Conservation (phyloP, 2,888 invertebrate species). For the Crepidodera aurea region DNA sequence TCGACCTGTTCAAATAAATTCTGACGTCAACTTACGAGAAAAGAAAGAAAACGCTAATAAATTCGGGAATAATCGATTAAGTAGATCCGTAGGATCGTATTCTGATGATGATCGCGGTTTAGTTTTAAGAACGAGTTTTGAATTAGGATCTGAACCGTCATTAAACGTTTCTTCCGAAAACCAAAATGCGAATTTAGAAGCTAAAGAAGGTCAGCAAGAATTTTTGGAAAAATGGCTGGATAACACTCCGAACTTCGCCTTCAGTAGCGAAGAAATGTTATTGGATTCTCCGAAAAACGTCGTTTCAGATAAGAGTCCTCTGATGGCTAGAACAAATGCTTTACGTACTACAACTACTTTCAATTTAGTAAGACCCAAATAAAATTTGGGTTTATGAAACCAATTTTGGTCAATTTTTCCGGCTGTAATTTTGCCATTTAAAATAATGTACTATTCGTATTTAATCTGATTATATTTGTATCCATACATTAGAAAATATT, state of each 20-base stretch:
- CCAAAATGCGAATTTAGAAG: not conserved
- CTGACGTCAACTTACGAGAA: constrained; percentile 31
- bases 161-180: constrained; percentile 22
- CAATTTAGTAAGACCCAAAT: constrained; percentile 59
- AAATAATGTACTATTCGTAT: not conserved
- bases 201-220: constrained; percentile 44
- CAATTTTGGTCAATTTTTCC: constrained; percentile 33
- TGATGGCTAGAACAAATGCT: constrained; percentile 58
- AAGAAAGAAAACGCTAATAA: constrained; percentile 1
- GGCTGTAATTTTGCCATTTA: constrained; percentile 10
- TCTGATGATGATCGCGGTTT: constrained; percentile 47
- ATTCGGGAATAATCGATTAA: constrained; percentile 43
- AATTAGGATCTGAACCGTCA: constrained; percentile 52
- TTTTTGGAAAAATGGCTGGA: constrained; percentile 54
- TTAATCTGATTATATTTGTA: no score
- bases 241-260: constrained; percentile 50
- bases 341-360: constrained; percentile 58
- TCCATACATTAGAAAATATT: no score
- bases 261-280: constrained; percentile 48
- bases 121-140: constrained; percentile 40
- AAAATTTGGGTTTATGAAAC: constrained; percentile 19
- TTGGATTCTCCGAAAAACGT: constrained; percentile 44
- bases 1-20: constrained; percentile 31
- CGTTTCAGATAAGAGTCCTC: constrained; percentile 41
- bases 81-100: constrained; percentile 54